Conservation (phyloP, 2,113 vertebrate genomes). For the Macroglossus sobrinus region DNA sequence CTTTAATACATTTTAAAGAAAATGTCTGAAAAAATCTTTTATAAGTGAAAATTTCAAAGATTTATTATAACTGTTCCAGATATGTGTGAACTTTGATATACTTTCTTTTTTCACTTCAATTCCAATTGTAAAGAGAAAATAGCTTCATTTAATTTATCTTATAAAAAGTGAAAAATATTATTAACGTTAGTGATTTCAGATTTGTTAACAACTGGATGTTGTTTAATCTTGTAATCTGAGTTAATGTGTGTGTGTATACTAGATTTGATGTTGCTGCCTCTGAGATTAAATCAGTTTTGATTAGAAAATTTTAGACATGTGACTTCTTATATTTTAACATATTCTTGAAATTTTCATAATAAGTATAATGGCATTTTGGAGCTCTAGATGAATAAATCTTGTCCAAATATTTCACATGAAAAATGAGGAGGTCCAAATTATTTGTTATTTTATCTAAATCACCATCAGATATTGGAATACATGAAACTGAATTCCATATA, state of each 20-base stretch:
- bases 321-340: conserved; percentile 2
- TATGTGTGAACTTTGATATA: neutral
- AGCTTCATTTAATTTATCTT: neutral
- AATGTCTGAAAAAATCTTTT: neutral
- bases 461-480: neutral
- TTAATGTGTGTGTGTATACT: neutral
- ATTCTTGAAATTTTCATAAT: neutral
- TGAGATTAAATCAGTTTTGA: neutral
- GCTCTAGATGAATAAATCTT: neutral
- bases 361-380: neutral
- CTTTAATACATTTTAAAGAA: neutral
- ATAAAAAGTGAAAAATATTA: neutral
- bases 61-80: neutral
- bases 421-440: neutral
- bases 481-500: neutral
- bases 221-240: neutral
- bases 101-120: neutral
- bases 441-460: neutral
- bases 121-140: neutral
- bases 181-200: neutral
- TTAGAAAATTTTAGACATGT: neutral
- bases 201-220: neutral
- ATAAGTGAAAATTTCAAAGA: neutral
- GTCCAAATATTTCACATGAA: neutral
- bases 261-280: neutral